These are phyloP conservation scores for Alethe castanea DNA, from an alignment of 2,113 vertebrate genomes.

Conservation along the genomic window DNA sequence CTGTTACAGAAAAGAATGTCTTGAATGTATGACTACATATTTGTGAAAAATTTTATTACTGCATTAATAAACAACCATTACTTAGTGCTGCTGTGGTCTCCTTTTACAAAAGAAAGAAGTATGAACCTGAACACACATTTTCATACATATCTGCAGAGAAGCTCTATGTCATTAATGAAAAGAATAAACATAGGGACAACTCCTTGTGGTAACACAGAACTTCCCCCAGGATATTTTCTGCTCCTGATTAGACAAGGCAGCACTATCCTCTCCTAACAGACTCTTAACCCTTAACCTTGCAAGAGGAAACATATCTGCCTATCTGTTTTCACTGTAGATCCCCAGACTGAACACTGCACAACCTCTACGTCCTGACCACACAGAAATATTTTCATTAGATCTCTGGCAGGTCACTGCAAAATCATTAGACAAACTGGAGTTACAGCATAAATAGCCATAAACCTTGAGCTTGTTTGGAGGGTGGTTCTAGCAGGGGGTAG, in stretches of 20 bases:
- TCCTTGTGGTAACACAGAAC: neutral
- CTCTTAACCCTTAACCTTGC: accelerated
- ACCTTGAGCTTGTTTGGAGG: conserved; percentile 95
- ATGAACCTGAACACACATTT: neutral
- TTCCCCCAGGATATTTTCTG: neutral
- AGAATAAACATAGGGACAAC: neutral
- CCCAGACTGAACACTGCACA: neutral
- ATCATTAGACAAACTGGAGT: neutral
- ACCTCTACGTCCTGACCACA: neutral
- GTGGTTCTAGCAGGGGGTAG: conserved; percentile 92
- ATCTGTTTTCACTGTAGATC: neutral
- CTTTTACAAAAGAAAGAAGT: neutral
- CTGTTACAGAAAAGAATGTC: neutral
- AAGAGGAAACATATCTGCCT: neutral
- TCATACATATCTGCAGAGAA: neutral
- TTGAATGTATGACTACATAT: neutral
- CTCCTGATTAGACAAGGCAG: neutral
- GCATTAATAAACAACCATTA: neutral
- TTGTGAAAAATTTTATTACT: neutral
- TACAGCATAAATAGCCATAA: neutral
- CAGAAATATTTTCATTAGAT: neutral
- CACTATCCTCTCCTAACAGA: neutral
- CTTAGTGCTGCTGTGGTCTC: neutral
- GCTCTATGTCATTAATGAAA: neutral
- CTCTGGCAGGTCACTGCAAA: neutral